Evolutionary conservation across 2,113 vertebrate species (phyloP), one percentile per base, ranked within the genome.

Genomic region (Otis tarda): DNA sequence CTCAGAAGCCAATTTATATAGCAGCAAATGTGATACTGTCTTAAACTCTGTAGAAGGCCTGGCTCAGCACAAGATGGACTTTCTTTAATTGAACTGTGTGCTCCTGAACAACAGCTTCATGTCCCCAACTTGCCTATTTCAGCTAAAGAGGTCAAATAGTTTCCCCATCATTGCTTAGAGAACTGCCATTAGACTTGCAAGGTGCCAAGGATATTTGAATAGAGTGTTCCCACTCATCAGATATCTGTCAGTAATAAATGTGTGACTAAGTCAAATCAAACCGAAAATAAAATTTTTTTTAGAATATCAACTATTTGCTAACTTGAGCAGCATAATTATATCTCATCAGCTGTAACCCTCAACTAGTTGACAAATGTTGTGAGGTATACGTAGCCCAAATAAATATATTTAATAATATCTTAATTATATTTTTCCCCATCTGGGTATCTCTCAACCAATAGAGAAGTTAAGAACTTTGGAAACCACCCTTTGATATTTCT

Each of bases 401-500:
- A 43, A 30, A 63, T 3, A 43, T 33, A 53, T 35, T 45, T 47
- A 8, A 49, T 63, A 77, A 22, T 18, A 21, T 25, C 22, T 30
- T 67, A 30, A 28, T 16, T 17, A 8, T 30, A 21, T 52, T 50
- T 83, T 81, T 27, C 3, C 5, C 39, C 4, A 9, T 35, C 50
- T 67, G 21, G 6, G 3, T 49, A 18, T 37, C 14, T 53, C 37
- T 70, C 67, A 70, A 59, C 17, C 22, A 55, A 3, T 3, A 20
- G 6, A 47, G 22, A 78, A 70, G 4, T 10, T 5, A 2, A 85
- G 6, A 39, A 65, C 2, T 65, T 69, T 35, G 9, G 21, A 47
- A 11, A 35, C 0, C 3, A 2, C 3, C 2, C 4, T 71, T 69
- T 27, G 7, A 12, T 55, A 27, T 19, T 43, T 67, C 11, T 75